A percentile compares a stretch with the other conserved stretches of the same genome.
Conservation (phyloP, 2,113 vertebrate genomes). For the Lagopus muta region DNA sequence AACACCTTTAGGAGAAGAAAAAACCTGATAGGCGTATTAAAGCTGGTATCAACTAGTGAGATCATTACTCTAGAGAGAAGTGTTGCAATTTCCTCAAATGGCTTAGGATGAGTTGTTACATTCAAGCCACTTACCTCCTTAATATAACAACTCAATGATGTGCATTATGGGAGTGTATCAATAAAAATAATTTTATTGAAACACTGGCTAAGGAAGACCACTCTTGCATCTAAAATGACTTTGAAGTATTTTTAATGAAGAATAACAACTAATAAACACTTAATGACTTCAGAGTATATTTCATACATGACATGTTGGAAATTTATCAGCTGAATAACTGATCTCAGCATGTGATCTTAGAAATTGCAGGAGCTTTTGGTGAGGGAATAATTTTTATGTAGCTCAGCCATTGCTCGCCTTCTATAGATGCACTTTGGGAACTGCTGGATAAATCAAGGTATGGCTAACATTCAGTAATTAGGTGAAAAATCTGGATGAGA, state of each 20-base stretch:
- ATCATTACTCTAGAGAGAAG: neutral
- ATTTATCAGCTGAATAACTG: neutral
- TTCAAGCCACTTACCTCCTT: neutral
- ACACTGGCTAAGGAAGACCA: neutral
- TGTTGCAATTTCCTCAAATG: neutral
- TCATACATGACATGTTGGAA: accelerated
- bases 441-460: neutral
- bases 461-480: neutral
- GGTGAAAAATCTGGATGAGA: neutral
- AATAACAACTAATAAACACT: neutral
- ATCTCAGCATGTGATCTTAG: neutral
- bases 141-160: neutral
- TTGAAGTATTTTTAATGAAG: neutral
- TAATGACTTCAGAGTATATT: neutral
- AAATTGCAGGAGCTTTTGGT: neutral
- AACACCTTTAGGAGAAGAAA: accelerated
- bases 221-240: neutral
- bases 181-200: slow-evolving; percentile 1
- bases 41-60: neutral
- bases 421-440: neutral
- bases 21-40: accelerated
- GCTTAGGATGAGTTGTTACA: neutral
- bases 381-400: neutral
- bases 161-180: neutral
- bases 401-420: neutral